phyloP scores from a whole-genome alignment of 2,888 invertebrate genomes.

The Psylliodes chrysocephalus region DNA sequence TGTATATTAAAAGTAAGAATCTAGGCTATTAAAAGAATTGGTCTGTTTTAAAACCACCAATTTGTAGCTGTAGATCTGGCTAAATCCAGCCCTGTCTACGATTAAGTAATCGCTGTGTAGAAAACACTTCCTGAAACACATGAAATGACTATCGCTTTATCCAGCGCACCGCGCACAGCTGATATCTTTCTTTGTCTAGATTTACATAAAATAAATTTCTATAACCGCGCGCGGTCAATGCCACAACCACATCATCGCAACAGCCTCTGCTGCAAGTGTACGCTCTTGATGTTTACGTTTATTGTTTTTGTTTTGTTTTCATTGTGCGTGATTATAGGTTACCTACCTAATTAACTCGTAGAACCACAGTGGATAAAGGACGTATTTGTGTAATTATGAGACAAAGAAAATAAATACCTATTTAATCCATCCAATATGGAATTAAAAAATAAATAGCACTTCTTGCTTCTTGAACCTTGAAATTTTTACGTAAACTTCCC shows the following conservation, averaged over 20 bases:
- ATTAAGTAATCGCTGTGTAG: background rate
- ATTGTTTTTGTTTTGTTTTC: background rate
- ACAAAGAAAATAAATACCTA: no score
- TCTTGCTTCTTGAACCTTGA: no score
- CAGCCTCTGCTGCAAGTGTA: background rate
- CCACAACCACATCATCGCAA: background rate
- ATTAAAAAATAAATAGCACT: no score
- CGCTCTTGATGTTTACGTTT: background rate
- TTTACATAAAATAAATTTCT: background rate
- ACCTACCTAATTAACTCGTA: no score
- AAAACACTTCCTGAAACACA: conserved; percentile 1
- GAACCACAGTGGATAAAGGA: no score
- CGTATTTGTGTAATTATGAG: no score
- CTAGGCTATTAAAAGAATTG: no score
- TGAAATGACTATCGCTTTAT: background rate
- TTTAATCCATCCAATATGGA: no score
- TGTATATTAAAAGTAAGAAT: no score
- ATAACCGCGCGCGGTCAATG: background rate
- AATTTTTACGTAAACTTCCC: no score
- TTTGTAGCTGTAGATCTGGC: no score
- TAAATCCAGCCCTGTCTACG: background rate
- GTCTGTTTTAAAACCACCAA: no score
- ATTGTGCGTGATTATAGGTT: background rate
- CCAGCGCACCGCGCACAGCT: background rate
- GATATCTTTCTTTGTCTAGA: background rate